Percentiles rank a stretch among this genome's conserved stretches.
Evolutionary conservation across 2,797 vertebrate species (phyloP).

Genomic region (Adelosebastes latens): DNA sequence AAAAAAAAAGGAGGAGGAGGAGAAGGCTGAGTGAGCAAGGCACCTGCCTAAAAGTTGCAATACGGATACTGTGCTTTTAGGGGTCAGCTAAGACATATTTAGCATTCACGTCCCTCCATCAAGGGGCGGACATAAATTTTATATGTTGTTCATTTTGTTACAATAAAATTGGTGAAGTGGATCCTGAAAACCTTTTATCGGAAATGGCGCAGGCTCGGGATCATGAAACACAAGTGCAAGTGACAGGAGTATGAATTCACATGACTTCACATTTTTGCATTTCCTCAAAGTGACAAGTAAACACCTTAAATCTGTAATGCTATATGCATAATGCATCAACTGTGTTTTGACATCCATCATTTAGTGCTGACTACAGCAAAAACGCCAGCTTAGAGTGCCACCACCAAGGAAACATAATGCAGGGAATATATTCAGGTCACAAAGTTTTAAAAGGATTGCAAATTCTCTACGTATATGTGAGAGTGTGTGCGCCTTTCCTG

Average conservation of each 20-base stretch:
- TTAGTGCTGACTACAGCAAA: slow-evolving; percentile 97
- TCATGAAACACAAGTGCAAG: slow-evolving; percentile 91
- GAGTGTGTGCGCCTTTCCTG: slow-evolving; percentile 59
- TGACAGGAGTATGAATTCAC: slow-evolving; percentile 95
- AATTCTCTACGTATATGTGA: slow-evolving; percentile 52
- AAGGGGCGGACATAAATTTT: slow-evolving; percentile 85
- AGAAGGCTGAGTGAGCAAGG: slow-evolving; percentile 57
- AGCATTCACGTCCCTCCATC: slow-evolving; percentile 84
- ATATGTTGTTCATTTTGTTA: slow-evolving; percentile 88
- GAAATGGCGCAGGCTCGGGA: slow-evolving; percentile 85
- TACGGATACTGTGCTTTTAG: slow-evolving; percentile 77
- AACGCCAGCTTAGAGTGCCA: slow-evolving; percentile 88
- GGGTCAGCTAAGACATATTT: slow-evolving; percentile 84
- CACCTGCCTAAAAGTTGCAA: slow-evolving; percentile 62
- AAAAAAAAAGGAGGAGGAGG: slow-evolving; percentile 21
- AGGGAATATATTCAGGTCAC: slow-evolving; percentile 94
- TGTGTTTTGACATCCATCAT: slow-evolving; percentile 99
- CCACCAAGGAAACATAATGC: slow-evolving; percentile 88
- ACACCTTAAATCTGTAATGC: slow-evolving; percentile 99
- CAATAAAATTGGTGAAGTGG: slow-evolving; percentile 85
- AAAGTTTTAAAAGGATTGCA: slow-evolving; percentile 88
- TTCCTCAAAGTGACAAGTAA: slow-evolving; percentile 99
- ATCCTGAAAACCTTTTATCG: slow-evolving; percentile 95
- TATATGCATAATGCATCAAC: slow-evolving; percentile 99
- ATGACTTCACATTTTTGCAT: slow-evolving; percentile 98